Conservation (phyloP, 2,888 invertebrate genomes). For the Phortica okadai region DNA sequence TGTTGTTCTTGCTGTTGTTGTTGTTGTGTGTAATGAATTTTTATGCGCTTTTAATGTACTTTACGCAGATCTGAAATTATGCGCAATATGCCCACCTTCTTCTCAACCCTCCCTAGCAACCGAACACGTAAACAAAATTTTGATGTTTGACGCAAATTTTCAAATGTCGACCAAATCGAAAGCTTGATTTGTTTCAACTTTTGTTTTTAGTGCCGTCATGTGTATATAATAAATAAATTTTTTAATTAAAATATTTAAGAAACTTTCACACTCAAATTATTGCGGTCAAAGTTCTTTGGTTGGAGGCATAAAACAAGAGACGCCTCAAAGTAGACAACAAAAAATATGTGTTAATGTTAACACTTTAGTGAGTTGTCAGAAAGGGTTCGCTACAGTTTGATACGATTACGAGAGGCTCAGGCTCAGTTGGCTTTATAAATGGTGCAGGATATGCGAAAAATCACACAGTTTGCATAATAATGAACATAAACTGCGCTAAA, state of each 20-base stretch:
- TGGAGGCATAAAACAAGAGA: slow-evolving; percentile 42
- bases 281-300: slow-evolving; percentile 28
- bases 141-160: neutral
- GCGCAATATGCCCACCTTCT: slow-evolving; percentile 40
- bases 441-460: slow-evolving; percentile 34
- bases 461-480: slow-evolving; percentile 54
- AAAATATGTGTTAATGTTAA: slow-evolving; percentile 9
- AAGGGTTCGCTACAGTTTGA: neutral
- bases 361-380: neutral
- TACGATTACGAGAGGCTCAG: slow-evolving; percentile 30
- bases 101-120: neutral
- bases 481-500: slow-evolving; percentile 51
- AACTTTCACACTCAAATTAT: neutral
- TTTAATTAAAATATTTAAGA: neutral
- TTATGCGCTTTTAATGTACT: slow-evolving; percentile 65
- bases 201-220: neutral
- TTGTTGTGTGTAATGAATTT: slow-evolving; percentile 63
- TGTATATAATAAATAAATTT: neutral
- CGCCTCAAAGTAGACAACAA: slow-evolving; percentile 34
- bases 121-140: neutral
- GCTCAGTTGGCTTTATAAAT: slow-evolving; percentile 30
- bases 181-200: neutral
- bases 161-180: neutral
- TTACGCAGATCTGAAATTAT: slow-evolving; percentile 60
- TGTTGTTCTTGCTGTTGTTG: slow-evolving; percentile 37